Evolutionary conservation across 1,140 invertebrate species (phyloP).

Genomic region (Popillia japonica): DNA sequence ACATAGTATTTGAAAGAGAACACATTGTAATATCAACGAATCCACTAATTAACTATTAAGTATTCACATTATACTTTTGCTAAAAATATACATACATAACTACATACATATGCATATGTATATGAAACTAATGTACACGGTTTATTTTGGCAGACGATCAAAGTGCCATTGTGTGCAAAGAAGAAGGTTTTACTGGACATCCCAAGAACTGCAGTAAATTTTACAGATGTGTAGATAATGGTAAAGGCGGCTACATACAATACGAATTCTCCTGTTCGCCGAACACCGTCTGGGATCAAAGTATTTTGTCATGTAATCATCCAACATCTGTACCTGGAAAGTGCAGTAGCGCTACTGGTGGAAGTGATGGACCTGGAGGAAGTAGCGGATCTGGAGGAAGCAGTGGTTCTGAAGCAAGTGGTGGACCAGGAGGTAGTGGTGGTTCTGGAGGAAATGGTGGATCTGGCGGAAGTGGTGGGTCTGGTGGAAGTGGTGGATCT

Average conservation of each 20-base stretch:
- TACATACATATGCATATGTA: background rate
- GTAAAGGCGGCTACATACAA: conserved; percentile 62
- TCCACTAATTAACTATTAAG: too few species aligned
- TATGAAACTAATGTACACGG: background rate
- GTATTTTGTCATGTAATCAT: conserved; percentile 69
- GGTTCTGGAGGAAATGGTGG: background rate
- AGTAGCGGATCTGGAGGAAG: conserved; percentile 44
- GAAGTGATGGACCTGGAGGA: conserved; percentile 31
- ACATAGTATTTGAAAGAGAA: too few species aligned
- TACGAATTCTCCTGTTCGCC: conserved; percentile 70
- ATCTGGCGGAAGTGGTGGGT: conserved; percentile 40
- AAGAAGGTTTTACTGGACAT: conserved; percentile 60
- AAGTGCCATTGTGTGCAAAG: conserved; percentile 19
- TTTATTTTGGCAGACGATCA: background rate
- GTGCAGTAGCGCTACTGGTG: background rate
- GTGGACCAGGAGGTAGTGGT: conserved; percentile 6
- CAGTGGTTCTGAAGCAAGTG: conserved; percentile 41
- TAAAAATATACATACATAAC: too few species aligned
- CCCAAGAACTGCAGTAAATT: conserved; percentile 71
- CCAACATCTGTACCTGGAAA: conserved; percentile 59
- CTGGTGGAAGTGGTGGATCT: conserved; percentile 7
- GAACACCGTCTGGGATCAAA: conserved; percentile 71
- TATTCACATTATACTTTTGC: too few species aligned
- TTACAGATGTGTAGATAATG: conserved; percentile 71
- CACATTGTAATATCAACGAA: too few species aligned